Evolutionary conservation across 2,888 invertebrate genomes (phyloP).

Genomic region (Catotricha subobsoleta): DNA sequence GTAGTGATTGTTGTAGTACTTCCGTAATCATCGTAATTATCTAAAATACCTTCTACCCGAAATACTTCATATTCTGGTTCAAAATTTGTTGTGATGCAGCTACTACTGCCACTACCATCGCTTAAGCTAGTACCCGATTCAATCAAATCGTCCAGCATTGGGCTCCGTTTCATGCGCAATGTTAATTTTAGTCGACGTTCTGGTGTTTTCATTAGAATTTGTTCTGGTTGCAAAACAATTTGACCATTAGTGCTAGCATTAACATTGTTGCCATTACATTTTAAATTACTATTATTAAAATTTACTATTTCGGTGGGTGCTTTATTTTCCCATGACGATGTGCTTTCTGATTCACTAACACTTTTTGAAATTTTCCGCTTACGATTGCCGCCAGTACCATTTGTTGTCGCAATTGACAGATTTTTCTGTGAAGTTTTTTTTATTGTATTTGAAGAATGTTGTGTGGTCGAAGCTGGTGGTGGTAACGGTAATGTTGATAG

Average conservation of each 20-base stretch:
- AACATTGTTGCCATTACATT: conserved; percentile 1
- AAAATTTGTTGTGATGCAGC: conserved; percentile 20
- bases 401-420: background rate
- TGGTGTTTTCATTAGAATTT: conserved; percentile 23
- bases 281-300: no score
- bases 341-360: conserved; percentile 16
- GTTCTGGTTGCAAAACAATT: conserved; percentile 3
- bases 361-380: conserved; percentile 13
- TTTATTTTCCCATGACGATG: conserved; percentile 18
- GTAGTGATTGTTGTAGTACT: conserved; percentile 13
- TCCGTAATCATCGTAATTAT: conserved; percentile 15
- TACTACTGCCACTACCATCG: conserved; percentile 33
- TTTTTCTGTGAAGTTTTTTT: background rate
- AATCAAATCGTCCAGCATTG: conserved; percentile 66
- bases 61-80: conserved; percentile 71
- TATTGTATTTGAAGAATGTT: background rate
- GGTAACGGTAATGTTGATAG: conserved; percentile 1
- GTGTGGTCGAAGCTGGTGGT: background rate
- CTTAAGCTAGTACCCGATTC: conserved; percentile 57
- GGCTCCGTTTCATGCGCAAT: conserved; percentile 71
- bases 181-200: conserved; percentile 51
- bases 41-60: conserved; percentile 54
- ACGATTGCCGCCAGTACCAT: background rate
- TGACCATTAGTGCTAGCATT: conserved; percentile 7
- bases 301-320: conserved; percentile 11